Evolutionary conservation across 1,140 invertebrate species (phyloP), one percentile per base, ranked within the genome.

Genomic region (Medauroidea extradentata): DNA sequence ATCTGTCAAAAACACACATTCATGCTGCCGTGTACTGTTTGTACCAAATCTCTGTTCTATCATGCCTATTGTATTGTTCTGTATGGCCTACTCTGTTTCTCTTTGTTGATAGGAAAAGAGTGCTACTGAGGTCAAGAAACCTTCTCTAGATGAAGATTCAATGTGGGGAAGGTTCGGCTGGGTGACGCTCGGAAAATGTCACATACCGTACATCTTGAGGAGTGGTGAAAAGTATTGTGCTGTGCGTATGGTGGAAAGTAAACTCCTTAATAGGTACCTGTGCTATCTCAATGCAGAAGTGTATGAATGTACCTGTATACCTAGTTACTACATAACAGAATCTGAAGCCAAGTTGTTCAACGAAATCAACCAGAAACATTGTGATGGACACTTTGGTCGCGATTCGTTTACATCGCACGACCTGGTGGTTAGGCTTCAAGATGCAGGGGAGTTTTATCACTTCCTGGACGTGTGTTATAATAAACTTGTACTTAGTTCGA

Each of bases 361-460:
- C 71, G 94, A 97, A 74, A 96, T 98, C 60, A 98, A 97, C 77
- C 78, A 83, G 27, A 89, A 88, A 73, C 95, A 98, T 70, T 95
- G 93, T 79, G 93, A 95, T 66, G 85, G 81, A 62, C 86, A 93
- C 65, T 98, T 92, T 75, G 94, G 94, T 1, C 83, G 87, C 43
- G 91, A 94, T 61, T 80, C 85, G n/a, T 98, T 97, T 72, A 91
- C 89, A 0, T 82, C 83, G 41, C 91, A 93, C 70, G 94, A 98
- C 77, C 77, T 96, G 25, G 90, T 97, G 13, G 93, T 97, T 18
- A 80, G 88, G 18, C 72, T 96, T 13, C 81, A 82, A 21, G 94
- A 98, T 75, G 91, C 93, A 51, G 83, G 85, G 60, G 90, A 94
- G 70, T 96, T 97, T 75, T 93, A 93, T 74, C 87, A 88, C 58